These are phyloP conservation scores for Varanus salvator DNA, from an alignment of 2,113 vertebrate genomes.

Conservation along the genomic window DNA sequence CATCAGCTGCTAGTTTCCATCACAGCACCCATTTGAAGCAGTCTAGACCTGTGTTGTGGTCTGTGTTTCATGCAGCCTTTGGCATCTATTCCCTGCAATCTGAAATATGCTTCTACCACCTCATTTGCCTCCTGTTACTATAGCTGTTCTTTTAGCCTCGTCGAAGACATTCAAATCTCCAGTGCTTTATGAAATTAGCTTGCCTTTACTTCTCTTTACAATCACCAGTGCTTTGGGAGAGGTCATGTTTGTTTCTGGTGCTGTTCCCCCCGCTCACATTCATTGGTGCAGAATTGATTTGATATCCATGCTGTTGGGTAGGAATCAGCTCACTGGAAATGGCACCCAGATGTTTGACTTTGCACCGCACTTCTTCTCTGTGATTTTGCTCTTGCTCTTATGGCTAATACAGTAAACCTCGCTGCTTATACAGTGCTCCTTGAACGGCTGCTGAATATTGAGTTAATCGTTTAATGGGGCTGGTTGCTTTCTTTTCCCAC, in stretches of 20 bases:
- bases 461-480: conserved; percentile 10
- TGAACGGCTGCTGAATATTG: neutral
- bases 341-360: conserved; percentile 12
- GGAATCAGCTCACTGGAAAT: conserved; percentile 19
- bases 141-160: conserved; percentile 33
- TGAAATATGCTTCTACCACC: neutral
- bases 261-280: conserved; percentile 36
- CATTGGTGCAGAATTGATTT: conserved; percentile 13
- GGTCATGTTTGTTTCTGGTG: conserved; percentile 45
- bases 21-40: no score
- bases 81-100: neutral
- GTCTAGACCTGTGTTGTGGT: no score
- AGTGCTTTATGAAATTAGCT: conserved; percentile 55
- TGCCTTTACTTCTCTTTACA: conserved; percentile 60
- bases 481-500: neutral
- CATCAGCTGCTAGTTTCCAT: no score
- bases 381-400: conserved; percentile 25
- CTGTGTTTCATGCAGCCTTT: neutral
- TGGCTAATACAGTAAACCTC: conserved; percentile 27
- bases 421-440: conserved; percentile 9
- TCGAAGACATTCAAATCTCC: conserved; percentile 38
- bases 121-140: neutral
- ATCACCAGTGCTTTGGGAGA: conserved; percentile 50
- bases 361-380: conserved; percentile 10
- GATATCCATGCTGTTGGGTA: neutral